A percentile compares a stretch with the other conserved stretches of the same genome.
Evolutionary conservation across 2,113 vertebrate genomes (phyloP).

Genomic region (Heterotis niloticus): DNA sequence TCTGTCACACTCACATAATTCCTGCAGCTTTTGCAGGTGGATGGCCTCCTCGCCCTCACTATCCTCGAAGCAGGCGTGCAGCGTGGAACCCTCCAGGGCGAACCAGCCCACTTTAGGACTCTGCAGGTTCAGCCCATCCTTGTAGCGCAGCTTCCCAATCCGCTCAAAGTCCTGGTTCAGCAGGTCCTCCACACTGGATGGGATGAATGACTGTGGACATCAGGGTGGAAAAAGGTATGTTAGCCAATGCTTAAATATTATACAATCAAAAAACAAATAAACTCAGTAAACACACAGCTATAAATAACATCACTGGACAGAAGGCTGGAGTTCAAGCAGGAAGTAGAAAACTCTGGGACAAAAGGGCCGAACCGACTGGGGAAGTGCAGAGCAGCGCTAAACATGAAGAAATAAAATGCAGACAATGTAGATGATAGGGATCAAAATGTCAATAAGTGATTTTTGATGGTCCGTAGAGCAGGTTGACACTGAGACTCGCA

Average conservation of each 20-base stretch:
- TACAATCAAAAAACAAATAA: no score
- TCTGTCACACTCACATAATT: conserved; percentile 77
- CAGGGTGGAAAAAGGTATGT: background rate
- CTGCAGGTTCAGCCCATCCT: conserved; percentile 85
- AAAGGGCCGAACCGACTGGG: background rate
- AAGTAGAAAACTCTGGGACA: background rate
- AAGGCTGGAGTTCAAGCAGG: no score
- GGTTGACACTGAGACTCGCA: no score
- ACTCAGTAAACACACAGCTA: no score
- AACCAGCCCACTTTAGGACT: conserved; percentile 82
- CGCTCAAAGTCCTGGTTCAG: conserved; percentile 76
- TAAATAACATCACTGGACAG: no score
- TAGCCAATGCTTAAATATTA: background rate
- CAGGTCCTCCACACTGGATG: conserved; percentile 70
- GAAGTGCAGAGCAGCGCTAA: background rate
- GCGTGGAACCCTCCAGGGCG: conserved; percentile 69
- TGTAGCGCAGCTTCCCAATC: conserved; percentile 80
- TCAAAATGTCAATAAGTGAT: no score
- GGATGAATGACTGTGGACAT: conserved; percentile 69
- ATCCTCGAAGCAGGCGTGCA: conserved; percentile 65
- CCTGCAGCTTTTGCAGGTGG: conserved; percentile 84
- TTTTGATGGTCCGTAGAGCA: no score
- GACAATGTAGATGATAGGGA: no score
- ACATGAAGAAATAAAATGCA: no score
- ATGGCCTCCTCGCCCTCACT: conserved; percentile 68